Evolutionary conservation across 2,888 invertebrate genomes (phyloP).

Genomic region (Cremastinae sp.): DNA sequence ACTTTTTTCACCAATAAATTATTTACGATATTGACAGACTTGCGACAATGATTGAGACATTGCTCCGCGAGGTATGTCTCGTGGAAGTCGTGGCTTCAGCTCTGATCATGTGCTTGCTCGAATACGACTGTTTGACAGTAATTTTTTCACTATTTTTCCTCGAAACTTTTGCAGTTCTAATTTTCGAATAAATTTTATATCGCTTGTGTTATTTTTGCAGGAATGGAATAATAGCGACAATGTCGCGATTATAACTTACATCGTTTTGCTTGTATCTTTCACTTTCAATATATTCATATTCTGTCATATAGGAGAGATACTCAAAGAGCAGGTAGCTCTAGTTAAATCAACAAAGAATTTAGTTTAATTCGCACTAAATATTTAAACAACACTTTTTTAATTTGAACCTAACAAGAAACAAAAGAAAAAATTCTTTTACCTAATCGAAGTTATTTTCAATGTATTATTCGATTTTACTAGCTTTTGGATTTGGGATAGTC

Average conservation of each 20-base stretch:
- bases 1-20: conserved; percentile 35
- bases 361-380: not conserved
- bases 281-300: conserved; percentile 62
- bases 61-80: conserved; percentile 71
- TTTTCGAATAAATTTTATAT: not conserved
- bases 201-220: conserved; percentile 47
- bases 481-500: too few species aligned
- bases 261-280: conserved; percentile 52
- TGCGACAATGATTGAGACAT: conserved; percentile 67
- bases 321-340: conserved; percentile 35
- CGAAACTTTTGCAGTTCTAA: not conserved
- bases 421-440: too few species aligned
- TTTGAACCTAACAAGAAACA: too few species aligned
- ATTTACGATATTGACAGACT: conserved; percentile 64
- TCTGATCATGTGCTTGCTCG: conserved; percentile 73
- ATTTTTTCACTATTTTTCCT: not conserved
- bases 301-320: conserved; percentile 49
- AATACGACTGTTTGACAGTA: conserved; percentile 73
- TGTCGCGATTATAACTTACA: conserved; percentile 57
- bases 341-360: too few species aligned
- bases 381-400: too few species aligned
- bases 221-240: conserved; percentile 62
- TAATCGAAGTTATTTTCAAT: too few species aligned
- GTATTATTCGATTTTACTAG: too few species aligned
- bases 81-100: conserved; percentile 73